Base-by-base conservation (phyloP, 2,113 vertebrate genomes). In the Oophaga pumilio region DNA sequence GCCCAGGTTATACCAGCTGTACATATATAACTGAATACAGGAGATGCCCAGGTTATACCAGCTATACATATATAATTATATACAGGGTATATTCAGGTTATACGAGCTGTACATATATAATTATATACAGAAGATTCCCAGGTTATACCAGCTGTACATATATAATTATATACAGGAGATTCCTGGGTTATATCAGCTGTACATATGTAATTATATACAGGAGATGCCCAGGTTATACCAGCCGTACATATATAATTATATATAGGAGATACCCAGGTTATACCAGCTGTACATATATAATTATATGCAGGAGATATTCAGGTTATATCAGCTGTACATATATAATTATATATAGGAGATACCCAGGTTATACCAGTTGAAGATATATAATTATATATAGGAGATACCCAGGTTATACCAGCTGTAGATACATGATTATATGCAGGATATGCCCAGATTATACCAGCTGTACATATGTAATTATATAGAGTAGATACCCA, bases 61-160 rank as follows among this genome's bases (percentile, higher is more conserved):
- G 64, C n/a, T n/a, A n/a, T 26, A 68, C 9, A 26, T 26, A 26
- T 68, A 68, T 24, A 1, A 68, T 13, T 68, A 68, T 68, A 68
- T 68, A 68, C n/a, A 68, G 64, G 22, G 26, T 10, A 26, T 68
- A 2, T 2, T n/a, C n/a, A n/a, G n/a, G n/a, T n/a, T 68, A 68
- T 68, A 68, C 64, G n/a, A 26, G 64, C 64, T 68, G 64, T 68
- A 68, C 64, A 68, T 26, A 68, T 68, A 68, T 68, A 11, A 68
- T 26, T 68, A 68, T 68, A 68, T 68, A 68, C n/a, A 68, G 64
- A 10, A 68, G 22, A 68, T 68, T 2, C 64, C 64, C 64, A 24
- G 64, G 64, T 68, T 68, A 68, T 68, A 68, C 64, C 64, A 13
- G 64, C 64, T 6, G 4, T 3, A 0, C 7, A 0, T 6, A 68